phyloP scores from a whole-genome alignment of 1,140 invertebrate genomes.

The Nasonia longicornis region DNA sequence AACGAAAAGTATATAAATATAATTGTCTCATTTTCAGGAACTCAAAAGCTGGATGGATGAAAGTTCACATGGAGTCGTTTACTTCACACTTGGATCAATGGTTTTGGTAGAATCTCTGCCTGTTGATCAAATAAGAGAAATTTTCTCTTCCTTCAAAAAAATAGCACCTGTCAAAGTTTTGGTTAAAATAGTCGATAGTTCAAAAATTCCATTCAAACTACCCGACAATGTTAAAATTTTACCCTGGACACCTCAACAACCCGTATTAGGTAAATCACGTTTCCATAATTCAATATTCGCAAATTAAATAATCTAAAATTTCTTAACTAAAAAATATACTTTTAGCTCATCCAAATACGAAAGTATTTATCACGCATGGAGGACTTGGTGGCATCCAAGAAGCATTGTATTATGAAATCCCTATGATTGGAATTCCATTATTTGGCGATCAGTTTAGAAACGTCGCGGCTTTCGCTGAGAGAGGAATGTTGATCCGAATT shows the following conservation, averaged over 20 bases:
- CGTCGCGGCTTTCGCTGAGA: conserved; percentile 57
- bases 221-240: conserved; percentile 73
- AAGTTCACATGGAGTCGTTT: conserved; percentile 76
- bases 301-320: not conserved
- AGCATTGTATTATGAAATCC: conserved; percentile 71
- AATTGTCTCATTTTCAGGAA: conserved; percentile 67
- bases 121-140: conserved; percentile 63
- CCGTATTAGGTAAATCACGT: conserved; percentile 69
- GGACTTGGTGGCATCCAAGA: conserved; percentile 69
- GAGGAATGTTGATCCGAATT: not conserved
- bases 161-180: conserved; percentile 48
- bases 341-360: conserved; percentile 19
- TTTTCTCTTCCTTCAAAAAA: conserved; percentile 50
- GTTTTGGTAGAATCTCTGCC: conserved; percentile 71
- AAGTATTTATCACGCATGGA: conserved; percentile 20
- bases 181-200: conserved; percentile 49
- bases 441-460: conserved; percentile 73
- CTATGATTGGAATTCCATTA: conserved; percentile 74
- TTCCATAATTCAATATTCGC: not conserved
- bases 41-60: conserved; percentile 75
- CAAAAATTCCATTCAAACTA: conserved; percentile 55
- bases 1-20: not conserved
- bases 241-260: conserved; percentile 75
- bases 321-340: not conserved
- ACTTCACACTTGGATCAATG: conserved; percentile 79